Evolutionary conservation across 2,113 vertebrate species (phyloP).

Genomic region (Seriola rivoliana): DNA sequence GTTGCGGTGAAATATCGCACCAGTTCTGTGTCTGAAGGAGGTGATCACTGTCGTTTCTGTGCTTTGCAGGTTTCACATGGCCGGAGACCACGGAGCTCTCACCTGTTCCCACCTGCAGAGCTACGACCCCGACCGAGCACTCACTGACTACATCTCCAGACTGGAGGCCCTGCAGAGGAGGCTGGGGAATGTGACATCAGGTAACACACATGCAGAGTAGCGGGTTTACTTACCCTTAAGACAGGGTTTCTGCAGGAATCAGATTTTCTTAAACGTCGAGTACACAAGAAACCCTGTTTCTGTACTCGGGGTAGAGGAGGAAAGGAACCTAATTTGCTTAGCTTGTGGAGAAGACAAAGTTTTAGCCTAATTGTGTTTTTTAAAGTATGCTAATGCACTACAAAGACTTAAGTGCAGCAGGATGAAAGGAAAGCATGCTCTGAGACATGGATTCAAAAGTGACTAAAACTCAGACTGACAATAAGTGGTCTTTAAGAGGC

Average conservation of each 20-base stretch:
- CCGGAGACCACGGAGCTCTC: constrained; percentile 84
- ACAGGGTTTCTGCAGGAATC: neutral
- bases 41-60: neutral
- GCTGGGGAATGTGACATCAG: constrained; percentile 93
- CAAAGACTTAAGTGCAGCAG: no score
- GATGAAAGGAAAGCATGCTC: no score
- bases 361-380: no score
- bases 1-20: neutral
- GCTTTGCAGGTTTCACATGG: constrained; percentile 83
- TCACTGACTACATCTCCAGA: constrained; percentile 95
- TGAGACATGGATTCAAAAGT: neutral
- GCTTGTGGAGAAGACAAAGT: no score
- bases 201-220: constrained; percentile 69
- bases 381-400: no score
- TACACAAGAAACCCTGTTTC: neutral
- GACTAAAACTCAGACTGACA: neutral
- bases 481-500: no score
- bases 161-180: constrained; percentile 94
- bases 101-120: constrained; percentile 93
- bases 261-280: neutral
- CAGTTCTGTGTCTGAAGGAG: neutral
- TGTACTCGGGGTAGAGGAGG: neutral
- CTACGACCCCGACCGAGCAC: constrained; percentile 95
- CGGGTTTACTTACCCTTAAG: neutral
- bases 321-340: neutral